A percentile compares a stretch with the other conserved stretches of the same genome.
phyloP scores from a whole-genome alignment of 1,140 invertebrate species.

The Spodoptera litura region DNA sequence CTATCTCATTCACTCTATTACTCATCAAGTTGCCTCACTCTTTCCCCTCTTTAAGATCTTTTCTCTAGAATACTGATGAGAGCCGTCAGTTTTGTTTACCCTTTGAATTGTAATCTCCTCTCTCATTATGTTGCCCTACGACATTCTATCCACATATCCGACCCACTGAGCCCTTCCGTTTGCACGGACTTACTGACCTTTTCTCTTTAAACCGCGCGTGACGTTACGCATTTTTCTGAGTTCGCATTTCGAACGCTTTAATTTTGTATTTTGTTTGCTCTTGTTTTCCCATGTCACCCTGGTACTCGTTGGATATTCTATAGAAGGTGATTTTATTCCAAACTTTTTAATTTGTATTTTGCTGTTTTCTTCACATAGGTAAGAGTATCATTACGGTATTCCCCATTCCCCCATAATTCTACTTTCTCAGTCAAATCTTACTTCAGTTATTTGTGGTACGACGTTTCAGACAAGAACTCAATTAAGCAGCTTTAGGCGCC shows the following conservation, averaged over 20 bases:
- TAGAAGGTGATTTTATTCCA: too few relatives aligned
- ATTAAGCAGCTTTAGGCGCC: background rate
- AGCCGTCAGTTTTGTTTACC: conserved; percentile 18
- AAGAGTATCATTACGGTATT: too few relatives aligned
- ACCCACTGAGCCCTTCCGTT: conserved; percentile 2
- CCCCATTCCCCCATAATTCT: too few relatives aligned
- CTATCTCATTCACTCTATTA: too few relatives aligned
- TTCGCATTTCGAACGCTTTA: conserved; percentile 29
- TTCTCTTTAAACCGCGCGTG: conserved; percentile 37
- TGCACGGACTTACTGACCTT: conserved; percentile 9
- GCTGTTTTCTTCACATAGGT: too few relatives aligned
- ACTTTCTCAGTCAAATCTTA: background rate
- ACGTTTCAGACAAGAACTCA: too few relatives aligned
- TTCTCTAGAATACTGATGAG: conserved; percentile 21
- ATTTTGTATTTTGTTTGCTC: conserved; percentile 28
- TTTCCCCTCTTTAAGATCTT: background rate
- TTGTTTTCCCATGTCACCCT: conserved; percentile 1
- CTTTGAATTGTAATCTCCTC: conserved; percentile 30
- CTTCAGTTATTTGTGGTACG: too few relatives aligned
- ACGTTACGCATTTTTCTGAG: conserved; percentile 31
- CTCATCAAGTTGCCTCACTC: background rate
- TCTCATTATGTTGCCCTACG: conserved; percentile 19
- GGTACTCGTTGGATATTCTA: background rate
- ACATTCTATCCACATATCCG: conserved; percentile 38
- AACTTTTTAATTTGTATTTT: too few relatives aligned